phyloP scores from a whole-genome alignment of 2,113 vertebrate genomes.

The Anoura caudifer region DNA sequence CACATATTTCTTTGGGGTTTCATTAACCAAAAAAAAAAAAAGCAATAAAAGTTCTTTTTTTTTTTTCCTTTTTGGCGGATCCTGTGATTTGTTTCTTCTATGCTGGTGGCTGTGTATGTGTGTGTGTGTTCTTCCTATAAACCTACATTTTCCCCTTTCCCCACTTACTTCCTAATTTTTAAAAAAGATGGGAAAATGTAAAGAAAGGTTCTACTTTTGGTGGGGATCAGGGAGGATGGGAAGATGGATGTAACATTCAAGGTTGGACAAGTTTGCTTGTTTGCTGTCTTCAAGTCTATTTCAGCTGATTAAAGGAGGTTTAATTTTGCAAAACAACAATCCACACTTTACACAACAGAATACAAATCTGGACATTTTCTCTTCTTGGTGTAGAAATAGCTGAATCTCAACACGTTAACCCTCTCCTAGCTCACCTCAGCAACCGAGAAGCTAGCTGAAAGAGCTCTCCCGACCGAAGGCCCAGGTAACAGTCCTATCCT shows the following conservation, averaged over 20 bases:
- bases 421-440: neutral
- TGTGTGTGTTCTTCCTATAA: neutral
- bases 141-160: constrained; percentile 37
- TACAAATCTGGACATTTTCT: neutral
- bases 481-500: accelerated
- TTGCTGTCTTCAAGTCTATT: constrained; percentile 25
- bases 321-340: neutral
- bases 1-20: constrained; percentile 79
- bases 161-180: constrained; percentile 37
- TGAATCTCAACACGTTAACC: neutral
- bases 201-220: neutral
- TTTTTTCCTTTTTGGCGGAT: constrained; percentile 63
- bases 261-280: constrained; percentile 8
- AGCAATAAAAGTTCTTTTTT: neutral
- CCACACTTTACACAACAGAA: neutral
- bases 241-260: neutral
- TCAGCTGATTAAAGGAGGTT: constrained; percentile 47
- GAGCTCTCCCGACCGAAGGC: too few species aligned
- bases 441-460: neutral
- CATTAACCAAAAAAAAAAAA: constrained; percentile 82
- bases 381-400: neutral
- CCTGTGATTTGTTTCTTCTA: constrained; percentile 49
- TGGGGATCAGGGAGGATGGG: too few species aligned
- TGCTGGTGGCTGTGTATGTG: neutral
- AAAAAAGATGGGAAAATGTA: neutral